These are phyloP conservation scores for Drosophila setosimentum DNA, from an alignment of 2,888 invertebrate genomes.

Conservation along the genomic window DNA sequence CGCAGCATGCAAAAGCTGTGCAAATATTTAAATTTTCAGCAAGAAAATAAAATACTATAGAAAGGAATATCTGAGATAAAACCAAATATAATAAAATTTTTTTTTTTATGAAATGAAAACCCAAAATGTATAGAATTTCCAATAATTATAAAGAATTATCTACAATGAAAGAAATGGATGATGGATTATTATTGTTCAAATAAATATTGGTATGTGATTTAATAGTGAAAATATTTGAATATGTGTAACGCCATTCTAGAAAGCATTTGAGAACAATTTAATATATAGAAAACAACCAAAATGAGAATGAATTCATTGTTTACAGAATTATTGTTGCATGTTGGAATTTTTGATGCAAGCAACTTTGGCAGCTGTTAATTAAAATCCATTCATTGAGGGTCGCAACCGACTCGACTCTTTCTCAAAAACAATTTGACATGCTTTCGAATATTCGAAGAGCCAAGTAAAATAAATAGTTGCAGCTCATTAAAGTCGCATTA, in stretches of 20 bases:
- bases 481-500: slow-evolving; percentile 66
- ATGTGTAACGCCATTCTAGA: neutral
- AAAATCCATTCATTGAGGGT: slow-evolving; percentile 30
- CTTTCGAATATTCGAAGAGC: slow-evolving; percentile 39
- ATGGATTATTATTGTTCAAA: neutral
- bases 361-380: slow-evolving; percentile 28
- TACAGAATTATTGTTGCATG: slow-evolving; percentile 16
- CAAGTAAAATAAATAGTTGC: slow-evolving; percentile 33
- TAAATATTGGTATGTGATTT: neutral
- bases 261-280: neutral
- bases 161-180: neutral
- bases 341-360: slow-evolving; percentile 20
- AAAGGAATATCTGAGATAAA: neutral
- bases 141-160: neutral
- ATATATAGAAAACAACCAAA: neutral
- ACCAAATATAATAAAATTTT: neutral
- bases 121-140: neutral
- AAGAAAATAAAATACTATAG: neutral
- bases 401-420: neutral
- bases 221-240: neutral
- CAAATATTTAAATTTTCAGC: slow-evolving; percentile 24
- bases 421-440: slow-evolving; percentile 40
- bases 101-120: too few relatives aligned
- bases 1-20: slow-evolving; percentile 11
- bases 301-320: neutral